These are phyloP conservation scores for Ibidorhyncha struthersii DNA, from an alignment of 2,113 vertebrate species.

Conservation along the genomic window DNA sequence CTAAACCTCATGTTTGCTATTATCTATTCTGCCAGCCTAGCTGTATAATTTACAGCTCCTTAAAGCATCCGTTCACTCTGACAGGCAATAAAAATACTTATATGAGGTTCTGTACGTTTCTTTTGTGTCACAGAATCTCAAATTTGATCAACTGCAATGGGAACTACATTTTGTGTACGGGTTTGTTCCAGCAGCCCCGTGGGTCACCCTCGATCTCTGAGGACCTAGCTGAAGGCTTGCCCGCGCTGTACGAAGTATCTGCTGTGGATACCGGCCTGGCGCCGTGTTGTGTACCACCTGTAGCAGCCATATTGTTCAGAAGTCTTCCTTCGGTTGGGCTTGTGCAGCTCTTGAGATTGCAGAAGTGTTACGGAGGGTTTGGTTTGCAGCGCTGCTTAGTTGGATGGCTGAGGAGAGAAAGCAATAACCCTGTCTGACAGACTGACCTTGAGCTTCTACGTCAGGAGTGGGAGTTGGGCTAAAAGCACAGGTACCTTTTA, in stretches of 20 bases:
- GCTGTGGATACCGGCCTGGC: rapidly evolving
- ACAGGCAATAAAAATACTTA: not conserved
- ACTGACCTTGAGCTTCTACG: not conserved
- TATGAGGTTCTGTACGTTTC: not conserved
- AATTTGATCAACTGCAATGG: not conserved
- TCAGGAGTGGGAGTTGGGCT: not conserved
- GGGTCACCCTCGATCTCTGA: rapidly evolving
- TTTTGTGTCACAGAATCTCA: not conserved
- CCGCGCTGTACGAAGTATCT: rapidly evolving
- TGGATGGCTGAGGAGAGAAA: not conserved
- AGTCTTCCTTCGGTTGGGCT: not conserved
- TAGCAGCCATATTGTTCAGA: not conserved
- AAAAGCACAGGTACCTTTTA: not conserved
- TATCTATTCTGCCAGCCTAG: not conserved
- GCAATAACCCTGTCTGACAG: not conserved
- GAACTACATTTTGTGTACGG: not conserved
- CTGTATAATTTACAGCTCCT: not conserved
- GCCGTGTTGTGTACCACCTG: not conserved
- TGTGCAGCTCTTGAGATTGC: not conserved
- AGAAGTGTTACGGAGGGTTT: not conserved
- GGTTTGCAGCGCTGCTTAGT: not conserved
- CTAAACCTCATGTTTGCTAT: not conserved
- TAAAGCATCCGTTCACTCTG: not conserved
- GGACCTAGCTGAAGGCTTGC: not conserved
- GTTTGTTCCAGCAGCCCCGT: rapidly evolving